Evolutionary conservation across 2,888 invertebrate species (phyloP).

Genomic region (Athalia cordata): DNA sequence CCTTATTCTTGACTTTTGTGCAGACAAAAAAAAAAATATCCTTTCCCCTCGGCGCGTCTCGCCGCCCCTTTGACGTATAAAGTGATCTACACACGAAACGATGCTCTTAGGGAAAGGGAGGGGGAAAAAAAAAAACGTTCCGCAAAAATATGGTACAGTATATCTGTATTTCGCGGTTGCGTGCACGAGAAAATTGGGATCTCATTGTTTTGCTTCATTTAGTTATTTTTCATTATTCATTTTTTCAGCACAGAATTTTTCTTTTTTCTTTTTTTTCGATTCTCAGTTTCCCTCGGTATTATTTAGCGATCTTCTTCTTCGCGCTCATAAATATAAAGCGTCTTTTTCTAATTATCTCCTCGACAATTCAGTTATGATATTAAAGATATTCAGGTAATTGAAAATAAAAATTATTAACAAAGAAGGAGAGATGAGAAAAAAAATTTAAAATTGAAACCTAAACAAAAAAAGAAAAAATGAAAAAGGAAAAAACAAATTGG

Average conservation of each 20-base stretch:
- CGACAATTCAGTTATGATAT: constrained; percentile 41
- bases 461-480: no score
- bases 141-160: no score
- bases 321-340: constrained; percentile 71
- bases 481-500: constrained; percentile 9
- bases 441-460: neutral
- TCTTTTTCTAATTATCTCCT: constrained; percentile 63
- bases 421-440: neutral
- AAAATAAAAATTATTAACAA: neutral
- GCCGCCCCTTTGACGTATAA: neutral
- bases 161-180: no score
- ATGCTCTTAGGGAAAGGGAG: no score
- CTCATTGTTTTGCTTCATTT: neutral
- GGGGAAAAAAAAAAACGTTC: no score
- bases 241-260: neutral
- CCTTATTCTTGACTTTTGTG: neutral
- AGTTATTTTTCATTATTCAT: constrained; percentile 3
- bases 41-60: neutral
- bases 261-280: neutral
- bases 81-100: no score
- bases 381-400: constrained; percentile 23
- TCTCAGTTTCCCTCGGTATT: constrained; percentile 43
- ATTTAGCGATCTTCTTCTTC: constrained; percentile 13
- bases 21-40: neutral
- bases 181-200: no score